A percentile compares a stretch with the other conserved stretches of the same genome.
Conservation (phyloP, 2,888 invertebrate species). For the Stictocephala bisonia region DNA sequence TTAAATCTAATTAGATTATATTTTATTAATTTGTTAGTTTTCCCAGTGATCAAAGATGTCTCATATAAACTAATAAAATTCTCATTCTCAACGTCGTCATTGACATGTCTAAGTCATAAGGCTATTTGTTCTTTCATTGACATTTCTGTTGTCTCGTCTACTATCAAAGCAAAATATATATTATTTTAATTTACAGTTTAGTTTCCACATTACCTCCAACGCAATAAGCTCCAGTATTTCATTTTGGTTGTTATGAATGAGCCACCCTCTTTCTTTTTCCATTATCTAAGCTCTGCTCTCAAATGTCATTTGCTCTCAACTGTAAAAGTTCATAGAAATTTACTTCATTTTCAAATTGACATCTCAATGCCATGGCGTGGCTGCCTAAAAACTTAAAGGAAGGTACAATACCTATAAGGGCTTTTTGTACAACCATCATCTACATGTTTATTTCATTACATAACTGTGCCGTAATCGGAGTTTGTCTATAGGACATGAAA, state of each 20-base stretch:
- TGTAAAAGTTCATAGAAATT: too few species aligned
- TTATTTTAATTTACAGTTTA: not conserved
- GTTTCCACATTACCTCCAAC: not conserved
- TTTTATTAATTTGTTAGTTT: not conserved
- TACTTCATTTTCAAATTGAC: too few species aligned
- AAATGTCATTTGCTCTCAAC: not conserved
- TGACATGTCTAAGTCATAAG: not conserved
- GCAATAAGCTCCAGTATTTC: not conserved
- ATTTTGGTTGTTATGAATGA: not conserved
- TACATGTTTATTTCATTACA: not conserved
- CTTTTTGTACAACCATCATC: not conserved
- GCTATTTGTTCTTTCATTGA: not conserved
- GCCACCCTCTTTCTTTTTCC: not conserved
- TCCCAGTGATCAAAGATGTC: not conserved
- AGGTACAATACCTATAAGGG: not conserved
- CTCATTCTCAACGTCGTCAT: not conserved
- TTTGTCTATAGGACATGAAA: too few species aligned
- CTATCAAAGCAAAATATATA: not conserved
- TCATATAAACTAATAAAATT: not conserved
- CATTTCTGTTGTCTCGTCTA: constrained; percentile 5
- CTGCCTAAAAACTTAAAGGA: not conserved
- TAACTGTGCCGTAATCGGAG: not conserved
- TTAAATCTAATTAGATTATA: not conserved
- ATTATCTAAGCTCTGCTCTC: not conserved
- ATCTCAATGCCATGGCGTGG: not conserved